Base-by-base conservation (phyloP, 2,797 vertebrate genomes). In the Eurystomus glaucurus region DNA sequence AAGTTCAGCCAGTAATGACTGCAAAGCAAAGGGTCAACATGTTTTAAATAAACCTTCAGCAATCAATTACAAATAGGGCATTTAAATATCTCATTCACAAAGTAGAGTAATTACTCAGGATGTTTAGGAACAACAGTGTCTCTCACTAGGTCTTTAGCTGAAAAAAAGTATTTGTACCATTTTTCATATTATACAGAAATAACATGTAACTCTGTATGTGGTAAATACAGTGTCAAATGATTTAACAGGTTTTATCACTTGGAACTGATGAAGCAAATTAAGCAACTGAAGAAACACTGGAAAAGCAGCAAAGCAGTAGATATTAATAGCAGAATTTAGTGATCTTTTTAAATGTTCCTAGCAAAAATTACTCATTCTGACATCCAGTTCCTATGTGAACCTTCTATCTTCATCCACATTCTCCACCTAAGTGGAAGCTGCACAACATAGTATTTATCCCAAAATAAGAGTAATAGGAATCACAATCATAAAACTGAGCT, bases 221-320 rank as follows among this genome's bases (percentile, higher is more conserved):
- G 91, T 31, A 92, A 89, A 70, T 81, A 90, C 51, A 69, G 54
- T 84, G 82, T 88, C 94, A 96, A 97, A 72, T 96, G 70, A 97
- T 97, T 94, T 96, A 96, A 41, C 46, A 21, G 14, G 88, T 90
- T 71, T 62, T 79, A 86, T 94, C 90, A 89, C 52, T 97, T 96
- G 90, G 66, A 97, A 64, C 51, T 48, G 79, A 90, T 96, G 61
- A 97, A 97, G 65, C 57, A 95, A 92, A 97, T 90, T 88, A 95
- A 97, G 84, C 85, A 97, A 92, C 58, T 92, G 82, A 86, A 96
- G 64, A 75, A 95, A 92, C 46, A 86, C 60, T 74, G 72, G 72
- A 85, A 91, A 98, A 97, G 90, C 64, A 88, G 51, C 39, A 95
- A 96, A 88, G n/a, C 43, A 75, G 79, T 70, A 84, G 18, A 39